These are phyloP conservation scores for Falcaria lacertinaria DNA, from an alignment of 2,888 invertebrate species.

Conservation along the genomic window DNA sequence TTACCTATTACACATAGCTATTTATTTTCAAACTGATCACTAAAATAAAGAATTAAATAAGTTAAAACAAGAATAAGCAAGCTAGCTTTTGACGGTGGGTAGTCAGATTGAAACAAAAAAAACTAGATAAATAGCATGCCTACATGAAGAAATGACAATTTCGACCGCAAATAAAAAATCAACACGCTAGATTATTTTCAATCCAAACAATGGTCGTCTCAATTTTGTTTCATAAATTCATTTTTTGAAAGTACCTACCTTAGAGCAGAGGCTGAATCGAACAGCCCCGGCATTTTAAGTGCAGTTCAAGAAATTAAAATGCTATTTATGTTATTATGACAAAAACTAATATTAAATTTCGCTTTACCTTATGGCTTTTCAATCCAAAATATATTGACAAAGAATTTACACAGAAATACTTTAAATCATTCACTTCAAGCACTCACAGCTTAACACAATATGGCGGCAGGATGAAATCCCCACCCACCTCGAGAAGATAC, in stretches of 20 bases:
- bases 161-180: background rate
- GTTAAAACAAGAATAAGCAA: too few relatives aligned
- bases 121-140: too few relatives aligned
- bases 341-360: conserved; percentile 58
- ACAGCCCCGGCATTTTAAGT: conserved; percentile 35
- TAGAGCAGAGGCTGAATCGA: conserved; percentile 5
- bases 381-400: conserved; percentile 65
- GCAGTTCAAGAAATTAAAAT: conserved; percentile 17
- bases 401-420: conserved; percentile 64
- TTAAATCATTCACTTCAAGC: conserved; percentile 67
- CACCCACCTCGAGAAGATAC: conserved; percentile 74
- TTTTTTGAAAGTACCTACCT: conserved; percentile 2
- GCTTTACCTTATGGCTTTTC: conserved; percentile 61
- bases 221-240: background rate
- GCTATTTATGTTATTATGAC: conserved; percentile 38
- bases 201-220: background rate
- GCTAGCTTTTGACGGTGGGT: too few relatives aligned
- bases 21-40: too few relatives aligned
- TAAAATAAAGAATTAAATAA: too few relatives aligned
- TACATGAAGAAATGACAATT: too few relatives aligned
- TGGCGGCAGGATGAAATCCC: conserved; percentile 75
- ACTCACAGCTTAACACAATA: conserved; percentile 77
- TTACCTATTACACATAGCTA: too few relatives aligned
- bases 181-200: too few relatives aligned
- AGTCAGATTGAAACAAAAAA: too few relatives aligned